phyloP scores from a whole-genome alignment of 1,140 invertebrate species.

The Cherax destructor region DNA sequence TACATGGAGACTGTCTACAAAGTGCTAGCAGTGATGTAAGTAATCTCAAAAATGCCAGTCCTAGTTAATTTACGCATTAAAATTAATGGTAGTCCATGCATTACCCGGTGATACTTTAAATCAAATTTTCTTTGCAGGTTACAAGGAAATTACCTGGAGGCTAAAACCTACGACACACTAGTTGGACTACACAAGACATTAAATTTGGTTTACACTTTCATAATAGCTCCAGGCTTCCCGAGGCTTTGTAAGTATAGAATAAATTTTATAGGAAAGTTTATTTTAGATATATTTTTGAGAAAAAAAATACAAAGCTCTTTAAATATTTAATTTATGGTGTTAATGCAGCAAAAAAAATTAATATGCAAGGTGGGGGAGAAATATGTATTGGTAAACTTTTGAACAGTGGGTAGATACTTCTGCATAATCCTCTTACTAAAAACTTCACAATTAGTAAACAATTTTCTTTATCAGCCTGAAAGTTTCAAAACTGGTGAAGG shows the following conservation, averaged over 20 bases:
- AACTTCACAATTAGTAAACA: no score
- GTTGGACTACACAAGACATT: neutral
- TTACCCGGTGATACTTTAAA: neutral
- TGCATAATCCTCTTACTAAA: no score
- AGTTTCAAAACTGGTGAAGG: no score
- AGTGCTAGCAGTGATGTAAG: constrained; percentile 23
- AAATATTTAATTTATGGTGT: no score
- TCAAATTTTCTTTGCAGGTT: neutral
- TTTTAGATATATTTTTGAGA: no score
- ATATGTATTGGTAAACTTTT: no score
- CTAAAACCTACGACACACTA: neutral
- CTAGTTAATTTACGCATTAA: neutral
- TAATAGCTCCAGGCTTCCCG: neutral
- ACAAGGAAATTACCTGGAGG: neutral
- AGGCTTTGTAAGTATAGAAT: constrained; percentile 5
- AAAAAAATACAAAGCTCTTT: no score
- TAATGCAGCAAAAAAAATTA: no score
- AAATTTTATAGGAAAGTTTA: no score
- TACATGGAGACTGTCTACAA: constrained; percentile 6
- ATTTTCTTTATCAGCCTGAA: no score
- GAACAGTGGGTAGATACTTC: no score
- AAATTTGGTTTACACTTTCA: constrained; percentile 23
- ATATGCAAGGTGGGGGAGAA: no score
- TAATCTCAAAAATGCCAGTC: neutral
- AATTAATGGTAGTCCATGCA: neutral